Evolutionary conservation across 2,113 vertebrate genomes (phyloP), one percentile per base, ranked within the genome.

Genomic region (Aspiorhynchus laticeps): DNA sequence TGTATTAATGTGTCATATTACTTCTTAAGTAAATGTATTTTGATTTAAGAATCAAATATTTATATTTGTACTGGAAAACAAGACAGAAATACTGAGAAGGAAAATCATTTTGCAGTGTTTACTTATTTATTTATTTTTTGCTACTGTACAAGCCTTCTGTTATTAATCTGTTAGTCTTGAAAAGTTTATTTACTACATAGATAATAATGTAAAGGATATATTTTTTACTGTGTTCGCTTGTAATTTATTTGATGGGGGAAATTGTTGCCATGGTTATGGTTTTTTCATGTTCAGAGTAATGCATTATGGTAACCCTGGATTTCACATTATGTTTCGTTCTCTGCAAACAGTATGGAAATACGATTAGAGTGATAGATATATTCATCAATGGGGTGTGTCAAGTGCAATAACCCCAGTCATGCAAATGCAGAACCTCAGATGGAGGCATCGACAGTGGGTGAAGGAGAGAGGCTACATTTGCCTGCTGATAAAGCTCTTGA

Each of bases 281-380:
- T 81, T 81, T 65, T 43, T 38, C 36, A 17, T 63, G 56, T 81
- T 21, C n/a, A 46, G 36, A 28, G 59, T 81, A 26, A 65, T 63
- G 9, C 38, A 81, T 81, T 65, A n/a, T 43, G n/a, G 36, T 63
- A 28, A 43, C 2, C 38, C 7, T 81, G 38, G 36, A 65, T 81
- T 81, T 81, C 14, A 21, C 41, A 46, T 46, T 65, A 65, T 65
- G 24, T 81, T 81, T 17, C 12, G 4, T 17, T 63, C 38, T 81
- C 59, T 19, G n/a, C 36, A 65, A 81, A 81, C 36, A 81, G n/a
- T 81, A 43, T 81, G 36, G 59, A 65, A 65, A 81, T 81, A 15
- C 8, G 36, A 81, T 81, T 81, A 65, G 79, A 65, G 5, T 81
- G 79, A 81, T 81, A 81, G 36, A 81, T 81, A 81, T 65, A 65